phyloP scores from a whole-genome alignment of 2,113 vertebrate genomes.

The Mobula birostris region DNA sequence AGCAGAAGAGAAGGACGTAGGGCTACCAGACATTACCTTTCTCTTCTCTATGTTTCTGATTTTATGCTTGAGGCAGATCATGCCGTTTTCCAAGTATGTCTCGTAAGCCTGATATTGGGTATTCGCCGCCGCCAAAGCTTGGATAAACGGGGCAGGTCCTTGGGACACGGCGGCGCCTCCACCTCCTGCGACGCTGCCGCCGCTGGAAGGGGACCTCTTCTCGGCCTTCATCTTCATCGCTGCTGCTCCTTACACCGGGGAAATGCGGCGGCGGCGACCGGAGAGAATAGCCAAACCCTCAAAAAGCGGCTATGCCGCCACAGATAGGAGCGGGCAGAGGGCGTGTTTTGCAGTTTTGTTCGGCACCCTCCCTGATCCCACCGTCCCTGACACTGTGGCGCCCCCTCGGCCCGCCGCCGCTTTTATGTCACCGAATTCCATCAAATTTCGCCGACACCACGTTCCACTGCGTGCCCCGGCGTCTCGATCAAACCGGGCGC shows the following conservation, averaged over 20 bases:
- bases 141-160: constrained; percentile 36
- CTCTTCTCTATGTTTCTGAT: constrained; percentile 96
- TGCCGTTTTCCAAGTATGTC: constrained; percentile 83
- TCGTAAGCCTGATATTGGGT: constrained; percentile 77
- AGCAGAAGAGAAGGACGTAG: not conserved
- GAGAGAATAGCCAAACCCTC: constrained; percentile 59
- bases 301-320: not conserved
- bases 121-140: constrained; percentile 56
- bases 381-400: not conserved
- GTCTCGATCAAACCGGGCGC: not conserved
- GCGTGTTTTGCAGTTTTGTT: not conserved
- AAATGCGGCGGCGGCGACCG: constrained; percentile 47
- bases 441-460: not conserved
- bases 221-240: constrained; percentile 54
- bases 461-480: constrained; percentile 9
- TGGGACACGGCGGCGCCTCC: not conserved
- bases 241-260: constrained; percentile 2
- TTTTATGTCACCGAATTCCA: constrained; percentile 20
- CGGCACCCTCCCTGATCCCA: not conserved
- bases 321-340: too few relatives aligned
- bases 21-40: constrained; percentile 62
- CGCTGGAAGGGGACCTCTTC: constrained; percentile 52
- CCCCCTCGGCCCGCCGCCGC: constrained; percentile 25
- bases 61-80: constrained; percentile 94
- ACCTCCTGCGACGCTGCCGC: constrained; percentile 43